Base-by-base conservation (phyloP, 2,113 vertebrate species). In the Cryptotis parvus region DNA sequence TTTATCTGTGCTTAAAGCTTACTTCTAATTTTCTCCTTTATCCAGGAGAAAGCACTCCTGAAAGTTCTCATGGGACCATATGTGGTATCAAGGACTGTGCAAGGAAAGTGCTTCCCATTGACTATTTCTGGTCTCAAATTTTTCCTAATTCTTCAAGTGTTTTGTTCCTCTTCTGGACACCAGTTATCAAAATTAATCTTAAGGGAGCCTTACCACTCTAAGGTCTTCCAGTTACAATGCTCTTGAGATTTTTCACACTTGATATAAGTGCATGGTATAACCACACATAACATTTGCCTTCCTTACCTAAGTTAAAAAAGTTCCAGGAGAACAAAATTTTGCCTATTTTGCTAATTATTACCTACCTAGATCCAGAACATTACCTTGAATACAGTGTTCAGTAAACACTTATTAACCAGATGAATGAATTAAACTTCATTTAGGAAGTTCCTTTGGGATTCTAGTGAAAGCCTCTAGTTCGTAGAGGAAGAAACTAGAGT, bases 401-500 rank as follows among this genome's bases (percentile, higher is more conserved):
- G 11, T 83, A 83, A 66, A 35, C 73, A 41, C 45, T 69, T 83
- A 80, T 58, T 43, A 75, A 65, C 75, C 45, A 26, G 43, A 65
- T 84, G 41, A 68, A 81, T 63, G 10, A 69, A 74, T 63, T 75
- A 72, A 90, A 82, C 41, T 35, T 66, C 49, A 22, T n/a, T 76
- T 58, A 41, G 35, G 88, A 89, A 11, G 20, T 1, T 8, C 26
- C 1, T 74, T 29, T 4, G 1, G 72, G 4, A 86, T 18, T 24
- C 10, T 68, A 33, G 20, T 93, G 4, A 43, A 89, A 66, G 33
- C 4, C 4, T 10, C 35, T 91, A 72, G 72, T 82, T 77, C 87
- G 74, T 4, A 84, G 11, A 58, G 65, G 45, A 74, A 68, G 27
- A 91, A 91, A 92, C 33, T 72, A 35, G 95, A 58, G 4, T 74